phyloP scores from a whole-genome alignment of 2,113 vertebrate species.

The Podarcis raffonei region DNA sequence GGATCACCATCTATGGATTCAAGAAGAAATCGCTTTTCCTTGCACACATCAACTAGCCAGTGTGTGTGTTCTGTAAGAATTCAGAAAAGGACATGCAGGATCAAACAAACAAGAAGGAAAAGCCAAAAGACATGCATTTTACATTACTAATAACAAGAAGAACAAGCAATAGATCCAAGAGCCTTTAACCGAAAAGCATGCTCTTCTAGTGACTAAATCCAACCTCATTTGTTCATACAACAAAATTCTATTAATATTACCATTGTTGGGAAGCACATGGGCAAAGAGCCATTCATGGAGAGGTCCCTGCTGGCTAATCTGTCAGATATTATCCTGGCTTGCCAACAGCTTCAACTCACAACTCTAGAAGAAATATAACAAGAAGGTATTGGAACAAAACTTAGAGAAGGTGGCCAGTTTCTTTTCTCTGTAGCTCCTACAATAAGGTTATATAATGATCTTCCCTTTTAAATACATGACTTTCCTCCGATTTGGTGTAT shows the following conservation, averaged over 20 bases:
- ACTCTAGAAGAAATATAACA: not conserved
- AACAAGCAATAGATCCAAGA: not conserved
- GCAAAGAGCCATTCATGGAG: not conserved
- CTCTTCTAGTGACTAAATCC: not conserved
- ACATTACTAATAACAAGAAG: not conserved
- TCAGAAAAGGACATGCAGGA: not conserved
- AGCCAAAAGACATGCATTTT: not conserved
- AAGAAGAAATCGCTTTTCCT: not conserved
- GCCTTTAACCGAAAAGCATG: not conserved
- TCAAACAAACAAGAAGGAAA: not conserved
- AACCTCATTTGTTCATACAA: not conserved
- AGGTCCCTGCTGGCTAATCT: not conserved
- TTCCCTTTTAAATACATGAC: too few species aligned
- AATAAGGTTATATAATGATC: not conserved
- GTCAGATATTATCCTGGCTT: not conserved
- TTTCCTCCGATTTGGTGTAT: not conserved
- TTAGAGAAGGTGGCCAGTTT: not conserved
- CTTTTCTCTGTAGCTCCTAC: not conserved
- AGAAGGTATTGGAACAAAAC: not conserved
- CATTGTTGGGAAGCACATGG: not conserved
- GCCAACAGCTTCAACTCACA: not conserved
- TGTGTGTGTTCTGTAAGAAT: not conserved
- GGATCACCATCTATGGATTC: not conserved
- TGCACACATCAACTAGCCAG: too few species aligned
- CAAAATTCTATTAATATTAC: not conserved